phyloP scores from a whole-genome alignment of 1,140 invertebrate genomes.

The Pogonus chalceus region DNA sequence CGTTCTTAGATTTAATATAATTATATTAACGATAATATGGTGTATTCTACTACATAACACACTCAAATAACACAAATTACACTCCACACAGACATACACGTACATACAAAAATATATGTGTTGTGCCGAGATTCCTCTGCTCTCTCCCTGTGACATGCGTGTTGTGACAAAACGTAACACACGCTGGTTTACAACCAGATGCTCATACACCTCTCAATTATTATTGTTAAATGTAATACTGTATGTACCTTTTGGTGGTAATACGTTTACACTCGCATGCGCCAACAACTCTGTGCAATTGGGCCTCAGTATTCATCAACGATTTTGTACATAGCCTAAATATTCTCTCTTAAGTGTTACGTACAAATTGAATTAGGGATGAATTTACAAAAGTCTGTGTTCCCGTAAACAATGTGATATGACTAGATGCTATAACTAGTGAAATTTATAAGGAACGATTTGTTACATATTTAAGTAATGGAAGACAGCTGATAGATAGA shows the following conservation, averaged over 20 bases:
- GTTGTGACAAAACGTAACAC: neutral
- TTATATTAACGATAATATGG: neutral
- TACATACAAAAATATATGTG: neutral
- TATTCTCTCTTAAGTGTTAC: slow-evolving; percentile 5
- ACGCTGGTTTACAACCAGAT: neutral
- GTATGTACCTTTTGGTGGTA: neutral
- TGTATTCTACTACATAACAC: neutral
- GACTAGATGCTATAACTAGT: slow-evolving; percentile 7
- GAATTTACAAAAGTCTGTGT: slow-evolving; percentile 6
- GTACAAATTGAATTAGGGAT: slow-evolving; percentile 5
- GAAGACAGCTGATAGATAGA: no score
- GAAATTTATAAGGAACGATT: slow-evolving; percentile 5
- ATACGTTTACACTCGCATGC: neutral
- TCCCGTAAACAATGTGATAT: slow-evolving; percentile 2
- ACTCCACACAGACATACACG: neutral
- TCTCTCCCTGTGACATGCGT: neutral
- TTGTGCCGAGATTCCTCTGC: neutral
- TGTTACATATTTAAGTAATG: neutral
- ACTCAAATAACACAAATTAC: neutral
- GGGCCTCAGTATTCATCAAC: neutral
- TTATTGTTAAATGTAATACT: neutral
- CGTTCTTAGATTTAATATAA: slow-evolving; percentile 1
- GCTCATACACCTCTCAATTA: neutral
- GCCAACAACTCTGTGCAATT: neutral
- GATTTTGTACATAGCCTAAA: neutral